Evolutionary conservation across 2,113 vertebrate species (phyloP).

Genomic region (Scomber colias): DNA sequence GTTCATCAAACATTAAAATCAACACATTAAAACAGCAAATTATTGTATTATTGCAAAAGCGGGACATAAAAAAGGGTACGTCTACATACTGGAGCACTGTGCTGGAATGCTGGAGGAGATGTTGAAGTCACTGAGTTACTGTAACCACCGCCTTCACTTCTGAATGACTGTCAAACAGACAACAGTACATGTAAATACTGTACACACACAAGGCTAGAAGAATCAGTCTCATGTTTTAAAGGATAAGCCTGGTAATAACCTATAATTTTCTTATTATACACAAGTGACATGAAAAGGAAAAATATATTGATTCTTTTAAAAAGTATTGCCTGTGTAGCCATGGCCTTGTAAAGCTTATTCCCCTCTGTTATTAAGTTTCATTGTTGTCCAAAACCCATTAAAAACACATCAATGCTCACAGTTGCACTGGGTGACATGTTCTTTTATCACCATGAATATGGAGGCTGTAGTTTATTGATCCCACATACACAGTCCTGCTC

Average conservation of each 20-base stretch:
- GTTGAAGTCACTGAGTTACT: slow-evolving; percentile 77
- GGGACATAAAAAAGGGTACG: not conserved
- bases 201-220: not conserved
- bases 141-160: slow-evolving; percentile 89
- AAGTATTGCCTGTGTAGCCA: not conserved
- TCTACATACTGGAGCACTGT: slow-evolving; percentile 82
- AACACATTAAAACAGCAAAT: not conserved
- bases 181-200: slow-evolving; percentile 13
- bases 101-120: slow-evolving; percentile 80
- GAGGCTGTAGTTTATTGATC: slow-evolving; percentile 14
- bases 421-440: slow-evolving; percentile 21
- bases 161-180: slow-evolving; percentile 69
- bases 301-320: not conserved
- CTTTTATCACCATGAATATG: slow-evolving; percentile 9
- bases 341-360: not conserved
- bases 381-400: slow-evolving; percentile 9
- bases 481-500: not conserved
- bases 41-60: not conserved
- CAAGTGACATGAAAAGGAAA: not conserved
- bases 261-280: not conserved
- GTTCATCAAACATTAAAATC: not conserved
- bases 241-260: not conserved
- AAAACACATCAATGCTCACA: slow-evolving; percentile 15
- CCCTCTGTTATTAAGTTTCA: slow-evolving; percentile 7
- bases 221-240: not conserved